These are phyloP conservation scores for Hylia prasina DNA, from an alignment of 2,113 vertebrate species.

Conservation along the genomic window DNA sequence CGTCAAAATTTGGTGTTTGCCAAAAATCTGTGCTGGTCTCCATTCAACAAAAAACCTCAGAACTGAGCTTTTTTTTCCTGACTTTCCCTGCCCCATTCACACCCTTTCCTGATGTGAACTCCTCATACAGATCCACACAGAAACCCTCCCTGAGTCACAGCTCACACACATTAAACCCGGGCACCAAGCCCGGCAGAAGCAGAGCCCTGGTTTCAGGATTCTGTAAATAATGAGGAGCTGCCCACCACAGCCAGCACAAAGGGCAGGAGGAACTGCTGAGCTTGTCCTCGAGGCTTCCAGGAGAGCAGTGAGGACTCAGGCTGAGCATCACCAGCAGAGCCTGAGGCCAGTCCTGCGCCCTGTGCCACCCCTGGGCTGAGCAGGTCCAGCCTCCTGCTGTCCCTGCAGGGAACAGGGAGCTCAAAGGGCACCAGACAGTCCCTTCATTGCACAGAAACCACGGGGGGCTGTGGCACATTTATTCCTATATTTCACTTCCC, in stretches of 20 bases:
- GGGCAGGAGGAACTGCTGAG: background rate
- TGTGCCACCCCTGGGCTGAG: rapidly evolving
- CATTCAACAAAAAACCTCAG: background rate
- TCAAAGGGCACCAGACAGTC: background rate
- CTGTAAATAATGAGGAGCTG: background rate
- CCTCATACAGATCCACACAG: rapidly evolving
- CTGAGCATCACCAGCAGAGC: background rate
- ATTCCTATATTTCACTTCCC: background rate
- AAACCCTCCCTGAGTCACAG: background rate
- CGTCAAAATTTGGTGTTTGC: rapidly evolving
- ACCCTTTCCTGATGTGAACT: too few relatives aligned
- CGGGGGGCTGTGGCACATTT: rapidly evolving
- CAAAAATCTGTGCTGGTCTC: background rate
- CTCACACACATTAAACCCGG: rapidly evolving
- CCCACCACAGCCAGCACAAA: background rate
- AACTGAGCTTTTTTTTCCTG: rapidly evolving
- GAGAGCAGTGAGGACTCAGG: background rate
- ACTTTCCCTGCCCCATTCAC: background rate
- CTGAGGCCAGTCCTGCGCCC: background rate
- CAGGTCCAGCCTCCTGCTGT: background rate
- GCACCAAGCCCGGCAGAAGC: background rate
- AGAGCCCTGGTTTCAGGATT: rapidly evolving
- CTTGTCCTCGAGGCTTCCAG: background rate
- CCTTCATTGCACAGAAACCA: background rate
- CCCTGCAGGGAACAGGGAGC: background rate